Base-by-base conservation (phyloP, 92 coral and sea anemone genomes). In the Parazoanthus darwini region DNA sequence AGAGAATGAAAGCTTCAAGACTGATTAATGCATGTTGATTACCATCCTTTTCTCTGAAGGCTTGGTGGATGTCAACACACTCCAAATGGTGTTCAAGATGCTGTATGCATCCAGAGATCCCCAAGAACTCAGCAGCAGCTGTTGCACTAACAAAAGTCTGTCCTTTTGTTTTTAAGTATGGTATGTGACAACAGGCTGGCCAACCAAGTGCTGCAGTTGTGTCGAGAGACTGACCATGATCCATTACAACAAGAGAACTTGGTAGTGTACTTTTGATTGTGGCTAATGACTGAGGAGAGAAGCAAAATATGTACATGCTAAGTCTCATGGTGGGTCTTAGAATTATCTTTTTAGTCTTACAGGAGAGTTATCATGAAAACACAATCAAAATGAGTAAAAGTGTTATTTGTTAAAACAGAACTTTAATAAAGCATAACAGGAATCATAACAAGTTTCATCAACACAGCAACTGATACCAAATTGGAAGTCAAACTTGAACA, bases 61-160 rank as follows among this genome's bases (percentile, higher is more conserved):
- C 86, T 11, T 13, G 86, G 13, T 42, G 58, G 38, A 82, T 43
- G 65, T 43, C 86, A 42, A 56, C 67, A 18, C 86, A 82, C n/a
- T 82, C 86, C 58, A 82, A 68, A 71, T 82, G 86, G 22, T 82
- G 86, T 43, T 82, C 77, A 42, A 82, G 39, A 48, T 82, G 86
- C 37, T 82, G 63, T 16, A 68, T 43, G 10, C 77, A 82, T 3
- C 86, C 86, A 82, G 86, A 43, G 16, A 82, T 82, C 23, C 86
- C 86, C 38, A 82, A 82, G 23, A 82, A 82, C 25, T 67, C 59
- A 73, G 43, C 4, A 42, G 86, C 86, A 5, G 77, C 86, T 3
- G 86, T 4, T 10, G 86, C 86, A 66, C 86, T n/a, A 29, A 82
- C 86, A 68, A 82, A 82, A 5, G 77, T 82, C 42, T 82, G 77